Evolutionary conservation across 2,888 invertebrate species (phyloP).

Genomic region (Lomographa bimaculata): DNA sequence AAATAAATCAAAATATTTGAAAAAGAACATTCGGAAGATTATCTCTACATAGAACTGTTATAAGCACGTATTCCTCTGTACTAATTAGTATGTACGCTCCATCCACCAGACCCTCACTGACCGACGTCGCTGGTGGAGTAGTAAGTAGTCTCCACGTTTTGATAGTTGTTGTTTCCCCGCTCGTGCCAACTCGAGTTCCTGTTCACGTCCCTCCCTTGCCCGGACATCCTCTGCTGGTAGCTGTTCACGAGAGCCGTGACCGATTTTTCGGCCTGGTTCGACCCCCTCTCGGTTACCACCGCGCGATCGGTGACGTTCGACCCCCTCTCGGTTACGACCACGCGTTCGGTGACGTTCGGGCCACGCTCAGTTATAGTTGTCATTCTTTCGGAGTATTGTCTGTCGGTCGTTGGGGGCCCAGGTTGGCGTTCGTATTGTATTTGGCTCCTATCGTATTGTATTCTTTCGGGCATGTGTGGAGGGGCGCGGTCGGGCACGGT

Average conservation of each 20-base stretch:
- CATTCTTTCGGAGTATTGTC: slow-evolving; percentile 24
- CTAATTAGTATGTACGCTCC: slow-evolving; percentile 15
- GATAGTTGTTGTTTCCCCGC: slow-evolving; percentile 60
- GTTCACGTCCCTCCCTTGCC: slow-evolving; percentile 49
- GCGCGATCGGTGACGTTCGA: slow-evolving; percentile 6
- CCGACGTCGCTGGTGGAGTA: slow-evolving; percentile 72
- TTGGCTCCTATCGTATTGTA: slow-evolving; percentile 38
- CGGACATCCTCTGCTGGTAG: slow-evolving; percentile 66
- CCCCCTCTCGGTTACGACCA: background rate
- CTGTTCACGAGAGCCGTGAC: slow-evolving; percentile 72
- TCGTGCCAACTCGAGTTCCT: slow-evolving; percentile 43
- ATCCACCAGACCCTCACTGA: slow-evolving; percentile 50
- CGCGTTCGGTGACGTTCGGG: slow-evolving; percentile 6
- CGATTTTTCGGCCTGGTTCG: slow-evolving; percentile 47
- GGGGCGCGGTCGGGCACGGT: slow-evolving; percentile 46
- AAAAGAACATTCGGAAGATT: too few relatives aligned
- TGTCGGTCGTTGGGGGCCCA: background rate
- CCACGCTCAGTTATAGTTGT: slow-evolving; percentile 25
- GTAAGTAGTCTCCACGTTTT: slow-evolving; percentile 64
- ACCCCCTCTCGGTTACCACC: slow-evolving; percentile 7
- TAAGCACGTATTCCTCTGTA: too few relatives aligned
- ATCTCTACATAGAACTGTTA: too few relatives aligned
- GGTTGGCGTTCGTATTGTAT: slow-evolving; percentile 2
- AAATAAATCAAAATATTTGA: too few relatives aligned
- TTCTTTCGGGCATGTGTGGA: slow-evolving; percentile 49